These are phyloP conservation scores for Atethmia centrago DNA, from an alignment of 2,888 invertebrate genomes.

Conservation along the genomic window DNA sequence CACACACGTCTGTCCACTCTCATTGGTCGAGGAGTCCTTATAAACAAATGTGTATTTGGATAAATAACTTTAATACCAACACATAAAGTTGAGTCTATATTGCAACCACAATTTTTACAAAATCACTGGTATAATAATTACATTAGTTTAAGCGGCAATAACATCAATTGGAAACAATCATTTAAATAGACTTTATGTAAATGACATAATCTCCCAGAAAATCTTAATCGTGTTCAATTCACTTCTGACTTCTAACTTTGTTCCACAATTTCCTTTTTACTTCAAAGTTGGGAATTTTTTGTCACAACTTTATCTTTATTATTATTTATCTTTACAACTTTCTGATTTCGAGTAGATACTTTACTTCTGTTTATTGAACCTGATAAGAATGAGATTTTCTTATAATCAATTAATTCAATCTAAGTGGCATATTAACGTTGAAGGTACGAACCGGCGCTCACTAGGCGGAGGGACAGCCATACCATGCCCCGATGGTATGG, in stretches of 20 bases:
- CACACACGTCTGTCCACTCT: too few relatives aligned
- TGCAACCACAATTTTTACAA: too few relatives aligned
- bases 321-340: background rate
- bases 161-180: background rate
- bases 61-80: too few relatives aligned
- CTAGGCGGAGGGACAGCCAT: background rate
- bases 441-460: too few relatives aligned
- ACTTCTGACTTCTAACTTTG: slow-evolving; percentile 9
- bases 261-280: slow-evolving; percentile 10
- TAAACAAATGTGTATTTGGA: too few relatives aligned
- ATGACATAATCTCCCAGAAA: slow-evolving; percentile 4
- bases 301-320: background rate
- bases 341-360: background rate
- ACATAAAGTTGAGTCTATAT: too few relatives aligned
- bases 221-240: slow-evolving; percentile 15
- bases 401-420: background rate
- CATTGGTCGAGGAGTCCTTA: too few relatives aligned
- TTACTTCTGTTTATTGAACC: background rate
- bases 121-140: too few relatives aligned
- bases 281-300: slow-evolving; percentile 4
- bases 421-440: too few relatives aligned
- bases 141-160: background rate
- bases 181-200: background rate
- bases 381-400: background rate
- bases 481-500: background rate